Conservation (phyloP, 2,888 invertebrate genomes). For the Dolomedes plantarius region DNA sequence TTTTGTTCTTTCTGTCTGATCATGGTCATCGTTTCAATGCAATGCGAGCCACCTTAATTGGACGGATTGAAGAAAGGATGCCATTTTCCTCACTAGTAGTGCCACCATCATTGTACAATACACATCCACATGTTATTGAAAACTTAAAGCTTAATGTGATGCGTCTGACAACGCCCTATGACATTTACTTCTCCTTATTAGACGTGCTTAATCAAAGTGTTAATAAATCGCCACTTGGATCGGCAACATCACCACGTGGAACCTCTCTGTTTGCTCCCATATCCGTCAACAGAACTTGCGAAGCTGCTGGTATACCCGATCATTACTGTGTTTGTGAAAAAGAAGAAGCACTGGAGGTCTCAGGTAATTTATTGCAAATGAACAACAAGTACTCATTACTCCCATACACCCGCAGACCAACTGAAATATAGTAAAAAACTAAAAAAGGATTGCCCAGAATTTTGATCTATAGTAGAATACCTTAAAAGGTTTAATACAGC, state of each 20-base stretch:
- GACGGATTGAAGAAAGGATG: constrained; percentile 77
- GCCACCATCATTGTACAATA: constrained; percentile 84
- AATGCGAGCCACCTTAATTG: constrained; percentile 76
- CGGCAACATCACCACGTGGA: constrained; percentile 20
- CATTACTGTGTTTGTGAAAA: constrained; percentile 65
- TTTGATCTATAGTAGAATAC: too few species aligned
- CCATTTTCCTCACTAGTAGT: constrained; percentile 79
- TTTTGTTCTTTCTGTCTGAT: constrained; percentile 75
- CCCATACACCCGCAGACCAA: too few species aligned
- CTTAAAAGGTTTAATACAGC: too few species aligned
- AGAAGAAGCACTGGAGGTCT: constrained; percentile 21
- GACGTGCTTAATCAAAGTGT: constrained; percentile 34
- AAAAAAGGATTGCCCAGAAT: too few species aligned
- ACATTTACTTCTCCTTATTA: constrained; percentile 80
- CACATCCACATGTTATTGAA: constrained; percentile 81
- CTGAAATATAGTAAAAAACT: too few species aligned
- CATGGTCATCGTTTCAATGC: constrained; percentile 77
- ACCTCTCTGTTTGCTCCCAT: constrained; percentile 40
- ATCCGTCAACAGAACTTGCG: constrained; percentile 51
- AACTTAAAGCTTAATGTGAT: constrained; percentile 83
- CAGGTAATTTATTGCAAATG: constrained; percentile 28
- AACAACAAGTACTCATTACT: too few species aligned
- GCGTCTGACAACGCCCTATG: constrained; percentile 87
- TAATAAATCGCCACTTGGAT: constrained; percentile 21
- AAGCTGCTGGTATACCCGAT: constrained; percentile 56